Evolutionary conservation across 2,113 vertebrate genomes (phyloP), one percentile per base, ranked within the genome.

Genomic region (Shinisaurus crocodilurus): DNA sequence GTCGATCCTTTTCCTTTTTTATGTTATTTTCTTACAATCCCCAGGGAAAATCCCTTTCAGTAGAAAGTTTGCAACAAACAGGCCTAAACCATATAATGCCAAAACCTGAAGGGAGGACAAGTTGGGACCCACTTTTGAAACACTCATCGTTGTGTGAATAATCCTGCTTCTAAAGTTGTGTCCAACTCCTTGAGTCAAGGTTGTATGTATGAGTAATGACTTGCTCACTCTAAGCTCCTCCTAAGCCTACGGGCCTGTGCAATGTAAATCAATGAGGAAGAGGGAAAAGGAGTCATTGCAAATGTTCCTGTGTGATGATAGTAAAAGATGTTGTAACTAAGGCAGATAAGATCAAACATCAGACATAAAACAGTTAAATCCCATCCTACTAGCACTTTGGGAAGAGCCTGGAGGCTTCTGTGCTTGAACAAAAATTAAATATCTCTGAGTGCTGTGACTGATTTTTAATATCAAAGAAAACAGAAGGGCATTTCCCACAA

Each of bases 181-280:
- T 72, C 60, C 0, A 0, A 2, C 12, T 57, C 32, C 0, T 74
- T 82, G 25, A 87, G 74, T 32, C 37, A 37, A 50, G 60, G 5
- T 0, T 0, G n/a, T 0, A 23, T 37, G 40, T 43, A 9, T 0
- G 8, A 70, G 77, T 70, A 20, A 1, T 0, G 45, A 12, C 72
- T 72, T 23, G 29, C 79, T 85, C 63, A 2, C 34, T 3, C 63
- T 15, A 3, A 0, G 5, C 3, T 72, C 75, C 93, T 82, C n/a
- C 69, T 65, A 84, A n/a, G 90, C 34, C 4, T 70, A 0, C 0
- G 0, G 74, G 20, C 32, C 13, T 74, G n/a, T 32, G 70, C 57
- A 87, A 82, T 63, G 67, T 37, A 67, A 27, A 37, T 74, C 10
- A 89, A 54, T 9, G 79, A 72, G 88, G 82, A 82, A 40, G 57